Percentiles rank a stretch among this genome's conserved stretches.
These are phyloP conservation scores for Noctua comes DNA, from an alignment of 2,888 invertebrate species.

Conservation along the genomic window DNA sequence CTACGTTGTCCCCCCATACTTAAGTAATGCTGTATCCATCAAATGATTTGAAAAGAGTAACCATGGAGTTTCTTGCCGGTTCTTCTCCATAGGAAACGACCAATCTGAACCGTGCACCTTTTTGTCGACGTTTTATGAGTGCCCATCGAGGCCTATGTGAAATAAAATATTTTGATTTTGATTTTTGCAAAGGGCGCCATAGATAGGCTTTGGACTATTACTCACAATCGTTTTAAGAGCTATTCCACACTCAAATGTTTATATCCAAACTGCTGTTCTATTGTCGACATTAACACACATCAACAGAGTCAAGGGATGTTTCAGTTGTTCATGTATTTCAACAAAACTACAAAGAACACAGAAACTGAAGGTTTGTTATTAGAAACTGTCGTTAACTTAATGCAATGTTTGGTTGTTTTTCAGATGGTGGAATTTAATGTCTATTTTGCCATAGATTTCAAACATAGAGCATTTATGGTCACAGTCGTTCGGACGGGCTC, in stretches of 20 bases:
- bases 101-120: too few species aligned
- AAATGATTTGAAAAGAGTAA: too few species aligned
- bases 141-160: too few species aligned
- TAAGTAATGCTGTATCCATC: too few species aligned
- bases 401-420: background rate
- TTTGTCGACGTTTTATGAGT: too few species aligned
- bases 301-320: background rate
- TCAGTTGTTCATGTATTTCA: background rate
- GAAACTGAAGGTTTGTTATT: background rate
- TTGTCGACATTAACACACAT: background rate
- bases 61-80: too few species aligned
- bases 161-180: too few species aligned
- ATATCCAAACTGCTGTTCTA: background rate
- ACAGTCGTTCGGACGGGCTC: slow-evolving; percentile 60
- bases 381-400: too few species aligned
- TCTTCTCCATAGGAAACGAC: too few species aligned
- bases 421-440: background rate
- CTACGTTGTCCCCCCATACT: too few species aligned
- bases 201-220: background rate
- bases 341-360: background rate
- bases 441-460: background rate
- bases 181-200: background rate
- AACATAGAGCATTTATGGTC: slow-evolving; percentile 42
- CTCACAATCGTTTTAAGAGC: background rate
- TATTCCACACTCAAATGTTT: background rate